These are phyloP conservation scores for Liodrosophila aerea DNA, from an alignment of 2,888 invertebrate species.

Conservation along the genomic window DNA sequence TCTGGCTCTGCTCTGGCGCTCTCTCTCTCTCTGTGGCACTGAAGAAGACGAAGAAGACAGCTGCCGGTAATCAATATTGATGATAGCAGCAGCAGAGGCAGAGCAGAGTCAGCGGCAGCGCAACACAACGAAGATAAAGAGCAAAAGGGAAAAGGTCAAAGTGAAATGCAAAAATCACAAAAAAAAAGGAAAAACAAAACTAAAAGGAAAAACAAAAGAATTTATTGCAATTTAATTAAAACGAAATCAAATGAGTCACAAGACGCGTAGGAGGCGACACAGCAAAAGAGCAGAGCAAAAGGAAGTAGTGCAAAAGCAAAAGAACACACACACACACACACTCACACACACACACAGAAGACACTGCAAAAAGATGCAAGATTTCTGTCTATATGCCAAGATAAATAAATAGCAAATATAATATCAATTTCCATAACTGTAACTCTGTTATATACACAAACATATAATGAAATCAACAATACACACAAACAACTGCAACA, in stretches of 20 bases:
- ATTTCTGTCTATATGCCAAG: too few species aligned
- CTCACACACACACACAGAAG: too few species aligned
- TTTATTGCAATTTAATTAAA: slow-evolving; percentile 59
- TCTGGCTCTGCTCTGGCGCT: slow-evolving; percentile 13
- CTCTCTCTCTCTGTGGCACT: slow-evolving; percentile 29
- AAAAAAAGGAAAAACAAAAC: slow-evolving; percentile 28
- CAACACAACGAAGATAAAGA: slow-evolving; percentile 55
- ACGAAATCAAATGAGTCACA: slow-evolving; percentile 52
- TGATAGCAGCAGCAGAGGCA: slow-evolving; percentile 58
- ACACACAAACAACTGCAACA: too few species aligned
- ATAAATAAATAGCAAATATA: too few species aligned
- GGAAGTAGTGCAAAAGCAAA: slow-evolving; percentile 1
- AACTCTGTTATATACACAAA: too few species aligned
- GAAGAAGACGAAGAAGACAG: slow-evolving; percentile 64
- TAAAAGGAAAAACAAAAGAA: slow-evolving; percentile 33
- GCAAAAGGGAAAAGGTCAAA: slow-evolving; percentile 64
- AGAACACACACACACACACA: not conserved
- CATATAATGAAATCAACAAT: too few species aligned
- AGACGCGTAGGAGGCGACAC: slow-evolving; percentile 47
- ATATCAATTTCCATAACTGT: too few species aligned
- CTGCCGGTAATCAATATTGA: slow-evolving; percentile 78
- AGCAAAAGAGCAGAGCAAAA: slow-evolving; percentile 6
- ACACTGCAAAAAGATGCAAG: too few species aligned
- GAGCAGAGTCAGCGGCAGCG: slow-evolving; percentile 23
- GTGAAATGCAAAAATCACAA: slow-evolving; percentile 46